Evolutionary conservation across 2,888 invertebrate genomes (phyloP).

Genomic region (Diaprepes abbreviatus): DNA sequence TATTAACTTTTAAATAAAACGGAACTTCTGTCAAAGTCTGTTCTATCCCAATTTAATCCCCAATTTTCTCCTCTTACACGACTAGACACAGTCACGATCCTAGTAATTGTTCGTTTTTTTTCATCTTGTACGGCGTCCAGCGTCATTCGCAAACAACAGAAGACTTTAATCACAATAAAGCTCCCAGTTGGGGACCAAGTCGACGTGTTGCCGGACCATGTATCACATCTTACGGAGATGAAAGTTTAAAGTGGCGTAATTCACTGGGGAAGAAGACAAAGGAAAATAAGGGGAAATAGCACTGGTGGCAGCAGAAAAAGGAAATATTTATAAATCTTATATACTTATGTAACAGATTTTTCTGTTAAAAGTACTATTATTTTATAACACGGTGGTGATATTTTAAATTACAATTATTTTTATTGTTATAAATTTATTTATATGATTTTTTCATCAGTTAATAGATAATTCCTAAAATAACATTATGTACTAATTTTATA

Average conservation of each 20-base stretch:
- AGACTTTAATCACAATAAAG: slow-evolving; percentile 48
- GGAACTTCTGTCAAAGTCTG: too few species aligned
- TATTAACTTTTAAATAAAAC: too few species aligned
- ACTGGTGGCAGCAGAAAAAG: slow-evolving; percentile 1
- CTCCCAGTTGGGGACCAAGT: slow-evolving; percentile 32
- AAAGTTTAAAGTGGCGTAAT: slow-evolving; percentile 48
- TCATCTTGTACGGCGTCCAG: slow-evolving; percentile 17
- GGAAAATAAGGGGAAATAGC: slow-evolving; percentile 14
- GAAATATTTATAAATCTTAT: slow-evolving; percentile 9
- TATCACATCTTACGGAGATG: slow-evolving; percentile 45
- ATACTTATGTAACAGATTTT: background rate
- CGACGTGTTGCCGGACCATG: slow-evolving; percentile 47
- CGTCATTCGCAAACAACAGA: slow-evolving; percentile 29
- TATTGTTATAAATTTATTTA: too few species aligned
- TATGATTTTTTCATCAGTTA: too few species aligned
- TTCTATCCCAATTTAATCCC: background rate
- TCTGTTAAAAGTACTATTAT: too few species aligned
- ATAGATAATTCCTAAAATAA: too few species aligned
- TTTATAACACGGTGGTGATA: too few species aligned
- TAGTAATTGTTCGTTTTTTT: slow-evolving; percentile 1
- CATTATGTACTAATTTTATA: too few species aligned
- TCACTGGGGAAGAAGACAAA: slow-evolving; percentile 31
- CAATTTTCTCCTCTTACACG: slow-evolving; percentile 6
- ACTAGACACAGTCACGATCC: background rate
- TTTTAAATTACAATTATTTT: too few species aligned